Base-by-base conservation (phyloP, 1,140 invertebrate species). In the Drosophila ananassae region DNA sequence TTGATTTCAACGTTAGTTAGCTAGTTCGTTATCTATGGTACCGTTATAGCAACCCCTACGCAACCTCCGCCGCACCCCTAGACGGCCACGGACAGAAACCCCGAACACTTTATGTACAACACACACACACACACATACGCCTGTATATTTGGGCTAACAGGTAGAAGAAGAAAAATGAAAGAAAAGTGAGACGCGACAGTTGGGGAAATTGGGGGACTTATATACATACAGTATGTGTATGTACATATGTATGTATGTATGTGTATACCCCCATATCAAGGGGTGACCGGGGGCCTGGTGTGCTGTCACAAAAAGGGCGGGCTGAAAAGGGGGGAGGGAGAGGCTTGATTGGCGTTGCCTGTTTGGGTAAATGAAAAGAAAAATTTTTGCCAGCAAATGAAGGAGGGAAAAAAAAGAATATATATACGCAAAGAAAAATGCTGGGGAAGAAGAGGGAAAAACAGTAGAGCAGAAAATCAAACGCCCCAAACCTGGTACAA, bases 1-100 rank as follows among this genome's bases (percentile, higher is more conserved):
- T 77, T 85, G 82, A 74, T 87, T 81, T 75, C 81, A 67, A 77
- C 44, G 78, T 75, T 85, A 80, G 81, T 85, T 85, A 85, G 82
- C 78, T 85, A 81, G 82, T 81, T 85, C 82, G 74, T 81, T 85
- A 87, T 85, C 82, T 44, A 21, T 21, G 41, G 41, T 44, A 47
- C 47, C 60, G 64, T 60, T 60, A 51, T 32, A 53, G 25, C 71
- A 62, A 63, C 48, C 81, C 30, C 60, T 47, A 56, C 55, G 22
- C 17, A 54, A 22, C 3, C 5, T 10, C n/a, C 32, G 9, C n/a
- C 34, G 7, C 30, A 25, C 7, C 51, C 32, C 24, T 24, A 25
- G 34, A 50, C 25, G 34, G 56, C 8, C 44, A 9, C 21, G 22
- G 44, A 1, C 4, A 59, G 50, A 51, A 59, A 47, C 22, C 53